Evolutionary conservation across 2,113 vertebrate species (phyloP).

Genomic region (Pycnonotus jocosus): DNA sequence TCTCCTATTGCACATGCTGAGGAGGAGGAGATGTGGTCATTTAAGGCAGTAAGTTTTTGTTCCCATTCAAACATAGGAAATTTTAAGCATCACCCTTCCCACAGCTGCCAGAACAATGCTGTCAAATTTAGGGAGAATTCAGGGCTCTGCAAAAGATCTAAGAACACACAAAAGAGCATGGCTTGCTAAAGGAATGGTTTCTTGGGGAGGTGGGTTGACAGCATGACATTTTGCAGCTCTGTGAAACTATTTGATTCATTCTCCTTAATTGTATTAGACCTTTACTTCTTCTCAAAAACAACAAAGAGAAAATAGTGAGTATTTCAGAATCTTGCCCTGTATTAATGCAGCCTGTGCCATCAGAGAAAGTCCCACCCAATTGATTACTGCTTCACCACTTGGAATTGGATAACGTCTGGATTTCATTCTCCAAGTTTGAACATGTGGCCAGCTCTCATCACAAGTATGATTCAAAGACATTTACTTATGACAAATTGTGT

Average conservation of each 20-base stretch:
- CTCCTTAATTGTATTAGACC: not conserved
- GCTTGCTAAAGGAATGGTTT: not conserved
- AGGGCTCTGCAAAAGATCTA: not conserved
- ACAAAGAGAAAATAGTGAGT: not conserved
- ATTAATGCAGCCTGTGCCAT: not conserved
- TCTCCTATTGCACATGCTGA: not conserved
- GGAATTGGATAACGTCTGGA: not conserved
- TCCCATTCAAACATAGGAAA: not conserved
- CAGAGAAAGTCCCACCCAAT: not conserved
- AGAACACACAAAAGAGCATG: constrained; percentile 6
- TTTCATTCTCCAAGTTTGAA: not conserved
- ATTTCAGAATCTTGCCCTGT: not conserved
- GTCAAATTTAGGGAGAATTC: constrained; percentile 17
- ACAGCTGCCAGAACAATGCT: not conserved
- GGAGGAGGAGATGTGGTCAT: not conserved
- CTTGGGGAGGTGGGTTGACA: constrained; percentile 14
- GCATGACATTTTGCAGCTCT: not conserved
- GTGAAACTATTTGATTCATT: constrained; percentile 34
- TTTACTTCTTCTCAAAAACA: not conserved
- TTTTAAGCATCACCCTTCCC: constrained; percentile 11
- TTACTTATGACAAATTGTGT: not conserved
- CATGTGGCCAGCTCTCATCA: not conserved
- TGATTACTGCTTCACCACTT: not conserved
- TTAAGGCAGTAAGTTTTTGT: not conserved
- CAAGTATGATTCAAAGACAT: not conserved